phyloP scores from a whole-genome alignment of 2,888 invertebrate species.

The Hyposoter dolosus region DNA sequence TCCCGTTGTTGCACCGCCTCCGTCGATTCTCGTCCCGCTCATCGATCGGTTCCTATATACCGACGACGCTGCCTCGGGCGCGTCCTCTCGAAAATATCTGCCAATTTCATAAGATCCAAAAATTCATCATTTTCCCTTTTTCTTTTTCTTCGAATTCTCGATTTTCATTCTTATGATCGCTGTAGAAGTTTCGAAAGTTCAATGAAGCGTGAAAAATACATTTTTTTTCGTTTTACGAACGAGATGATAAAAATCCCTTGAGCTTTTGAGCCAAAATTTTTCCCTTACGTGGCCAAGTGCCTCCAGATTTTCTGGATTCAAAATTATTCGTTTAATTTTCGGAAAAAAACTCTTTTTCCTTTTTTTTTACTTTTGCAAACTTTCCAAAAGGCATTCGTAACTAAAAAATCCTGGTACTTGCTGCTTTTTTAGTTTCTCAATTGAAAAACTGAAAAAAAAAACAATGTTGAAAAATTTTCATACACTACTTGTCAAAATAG shows the following conservation, averaged over 20 bases:
- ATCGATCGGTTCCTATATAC: constrained; percentile 80
- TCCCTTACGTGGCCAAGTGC: too few species aligned
- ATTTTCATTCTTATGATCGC: background rate
- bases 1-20: constrained; percentile 69
- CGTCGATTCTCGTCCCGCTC: constrained; percentile 80
- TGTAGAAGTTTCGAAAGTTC: background rate
- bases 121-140: background rate
- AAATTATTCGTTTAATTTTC: too few species aligned
- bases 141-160: background rate
- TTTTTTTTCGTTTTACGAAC: background rate
- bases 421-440: too few species aligned
- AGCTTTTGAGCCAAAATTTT: too few species aligned
- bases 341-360: too few species aligned
- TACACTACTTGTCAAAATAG: too few species aligned
- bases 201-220: background rate
- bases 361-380: too few species aligned
- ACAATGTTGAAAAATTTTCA: too few species aligned
- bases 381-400: too few species aligned
- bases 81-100: constrained; percentile 81
- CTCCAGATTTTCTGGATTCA: too few species aligned
- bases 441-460: too few species aligned
- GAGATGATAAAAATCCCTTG: background rate
- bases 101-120: background rate
- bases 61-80: constrained; percentile 71
- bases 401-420: too few species aligned